These are phyloP conservation scores for Alentia gelatinosa DNA, from an alignment of 2,888 invertebrate genomes.

Conservation along the genomic window DNA sequence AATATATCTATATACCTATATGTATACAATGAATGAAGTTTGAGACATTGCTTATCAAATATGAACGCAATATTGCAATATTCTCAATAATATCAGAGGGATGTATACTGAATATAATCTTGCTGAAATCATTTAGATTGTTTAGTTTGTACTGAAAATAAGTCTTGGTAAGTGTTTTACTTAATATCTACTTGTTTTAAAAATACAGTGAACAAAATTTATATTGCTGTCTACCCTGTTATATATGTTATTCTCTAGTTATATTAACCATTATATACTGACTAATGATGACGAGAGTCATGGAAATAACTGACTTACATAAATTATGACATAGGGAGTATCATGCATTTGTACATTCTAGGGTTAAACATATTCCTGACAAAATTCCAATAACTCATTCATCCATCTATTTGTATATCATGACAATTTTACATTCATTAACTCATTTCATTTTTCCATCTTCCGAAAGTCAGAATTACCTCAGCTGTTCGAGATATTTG, in stretches of 20 bases:
- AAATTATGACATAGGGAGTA: neutral
- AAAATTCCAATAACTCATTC: neutral
- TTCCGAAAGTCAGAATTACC: neutral
- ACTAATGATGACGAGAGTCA: neutral
- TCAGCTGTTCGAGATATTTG: conserved; percentile 41
- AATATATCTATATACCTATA: neutral
- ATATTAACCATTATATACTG: no score
- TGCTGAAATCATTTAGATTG: neutral
- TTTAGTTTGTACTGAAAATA: neutral
- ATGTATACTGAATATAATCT: neutral
- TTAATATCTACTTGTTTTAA: neutral
- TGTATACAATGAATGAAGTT: neutral
- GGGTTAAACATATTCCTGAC: neutral
- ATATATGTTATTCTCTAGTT: no score
- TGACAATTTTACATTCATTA: neutral
- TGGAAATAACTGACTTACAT: neutral
- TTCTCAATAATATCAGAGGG: neutral
- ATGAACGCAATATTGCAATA: neutral
- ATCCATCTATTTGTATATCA: neutral
- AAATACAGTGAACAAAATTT: no score
- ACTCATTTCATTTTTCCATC: neutral
- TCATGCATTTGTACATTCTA: neutral
- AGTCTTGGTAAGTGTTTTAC: neutral
- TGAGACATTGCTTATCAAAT: neutral
- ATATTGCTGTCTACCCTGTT: no score